Conservation (phyloP, 2,113 vertebrate genomes). For the Romanogobio albipinnatus region DNA sequence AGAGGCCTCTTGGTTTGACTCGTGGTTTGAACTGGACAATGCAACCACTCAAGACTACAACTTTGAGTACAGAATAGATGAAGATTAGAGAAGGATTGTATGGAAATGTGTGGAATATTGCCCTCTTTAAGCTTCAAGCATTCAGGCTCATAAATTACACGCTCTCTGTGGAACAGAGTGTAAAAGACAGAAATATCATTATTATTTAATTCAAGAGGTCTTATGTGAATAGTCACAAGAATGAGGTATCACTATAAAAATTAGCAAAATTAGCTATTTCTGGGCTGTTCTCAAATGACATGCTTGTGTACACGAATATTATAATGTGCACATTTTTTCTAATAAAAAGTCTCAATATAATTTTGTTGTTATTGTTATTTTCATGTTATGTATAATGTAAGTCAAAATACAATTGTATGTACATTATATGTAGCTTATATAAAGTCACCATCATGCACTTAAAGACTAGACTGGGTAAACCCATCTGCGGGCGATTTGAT, state of each 20-base stretch:
- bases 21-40: slow-evolving; percentile 70
- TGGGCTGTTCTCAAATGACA: slow-evolving; percentile 4
- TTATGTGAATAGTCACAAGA: background rate
- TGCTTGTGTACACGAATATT: slow-evolving; percentile 26
- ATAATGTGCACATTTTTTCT: slow-evolving; percentile 39
- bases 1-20: slow-evolving; percentile 69
- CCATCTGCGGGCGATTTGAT: no score
- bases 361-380: background rate
- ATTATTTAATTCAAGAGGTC: slow-evolving; percentile 32
- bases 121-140: background rate
- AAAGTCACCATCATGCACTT: background rate
- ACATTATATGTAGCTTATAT: no score
- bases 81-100: slow-evolving; percentile 48
- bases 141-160: slow-evolving; percentile 16
- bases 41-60: slow-evolving; percentile 70
- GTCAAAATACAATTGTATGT: background rate
- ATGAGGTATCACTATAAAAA: background rate
- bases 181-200: background rate
- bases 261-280: background rate
- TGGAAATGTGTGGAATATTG: background rate
- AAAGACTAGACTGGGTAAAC: no score
- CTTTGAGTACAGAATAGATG: slow-evolving; percentile 73
- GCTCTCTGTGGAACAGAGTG: slow-evolving; percentile 53
- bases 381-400: background rate
- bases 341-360: slow-evolving; percentile 41